Conservation (phyloP, 2,888 invertebrate species). For the Tenthredo scrophulariae region DNA sequence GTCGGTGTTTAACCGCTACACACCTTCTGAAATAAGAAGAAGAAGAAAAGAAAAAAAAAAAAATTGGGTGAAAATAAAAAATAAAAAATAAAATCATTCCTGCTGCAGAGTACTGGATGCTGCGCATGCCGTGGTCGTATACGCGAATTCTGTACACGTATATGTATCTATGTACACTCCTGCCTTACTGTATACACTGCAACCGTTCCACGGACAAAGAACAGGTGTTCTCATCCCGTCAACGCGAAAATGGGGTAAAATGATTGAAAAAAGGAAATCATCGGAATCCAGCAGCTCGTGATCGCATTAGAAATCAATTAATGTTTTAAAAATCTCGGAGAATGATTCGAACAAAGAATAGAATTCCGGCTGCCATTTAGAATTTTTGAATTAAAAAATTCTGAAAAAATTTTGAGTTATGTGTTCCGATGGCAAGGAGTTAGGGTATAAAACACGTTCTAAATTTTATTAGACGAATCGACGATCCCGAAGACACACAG, state of each 20-base stretch:
- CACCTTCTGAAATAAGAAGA: constrained; percentile 17
- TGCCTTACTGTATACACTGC: background rate
- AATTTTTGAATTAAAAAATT: too few species aligned
- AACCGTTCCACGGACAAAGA: constrained; percentile 41
- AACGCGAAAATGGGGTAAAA: background rate
- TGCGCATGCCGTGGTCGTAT: background rate
- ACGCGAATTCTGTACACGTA: background rate
- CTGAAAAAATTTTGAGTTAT: too few species aligned
- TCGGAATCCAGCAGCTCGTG: too few species aligned
- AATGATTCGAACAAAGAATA: too few species aligned
- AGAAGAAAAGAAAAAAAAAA: constrained; percentile 40
- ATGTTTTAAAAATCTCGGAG: too few species aligned
- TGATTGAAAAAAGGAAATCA: too few species aligned
- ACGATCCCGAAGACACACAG: too few species aligned
- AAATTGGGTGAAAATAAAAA: constrained; percentile 34
- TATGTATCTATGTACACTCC: background rate
- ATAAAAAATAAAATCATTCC: constrained; percentile 29
- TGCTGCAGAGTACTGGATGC: constrained; percentile 1
- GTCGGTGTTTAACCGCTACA: constrained; percentile 29
- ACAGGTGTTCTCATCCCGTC: constrained; percentile 35
- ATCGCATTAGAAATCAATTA: too few species aligned
- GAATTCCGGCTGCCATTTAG: too few species aligned
- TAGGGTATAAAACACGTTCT: too few species aligned
- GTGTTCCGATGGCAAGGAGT: too few species aligned
- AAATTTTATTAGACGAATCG: too few species aligned